Conservation (phyloP, 1,140 invertebrate genomes). For the Drosophila lacteicornis region DNA sequence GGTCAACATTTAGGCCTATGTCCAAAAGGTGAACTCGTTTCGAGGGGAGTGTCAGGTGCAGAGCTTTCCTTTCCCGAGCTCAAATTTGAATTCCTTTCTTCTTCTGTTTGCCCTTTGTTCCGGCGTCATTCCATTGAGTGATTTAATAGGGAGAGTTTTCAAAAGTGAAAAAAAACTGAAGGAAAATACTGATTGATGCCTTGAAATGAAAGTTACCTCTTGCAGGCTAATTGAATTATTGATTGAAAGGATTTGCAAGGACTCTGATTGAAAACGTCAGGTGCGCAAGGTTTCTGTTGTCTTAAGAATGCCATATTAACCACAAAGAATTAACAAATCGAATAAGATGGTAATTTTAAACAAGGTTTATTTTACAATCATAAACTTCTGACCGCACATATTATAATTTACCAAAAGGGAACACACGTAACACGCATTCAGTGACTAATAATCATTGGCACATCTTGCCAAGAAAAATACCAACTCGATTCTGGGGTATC, state of each 20-base stretch:
- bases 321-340: no score
- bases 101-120: constrained; percentile 10
- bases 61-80: constrained; percentile 3
- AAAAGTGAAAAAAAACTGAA: constrained; percentile 6
- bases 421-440: not conserved
- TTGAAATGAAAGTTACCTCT: constrained; percentile 17
- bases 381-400: not conserved
- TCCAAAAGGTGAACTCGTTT: constrained; percentile 41
- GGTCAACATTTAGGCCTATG: constrained; percentile 56
- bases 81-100: constrained; percentile 45
- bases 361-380: not conserved
- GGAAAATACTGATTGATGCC: constrained; percentile 37
- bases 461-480: constrained; percentile 16
- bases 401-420: not conserved
- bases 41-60: constrained; percentile 47
- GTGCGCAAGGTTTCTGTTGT: not conserved
- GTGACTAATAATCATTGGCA: constrained; percentile 18
- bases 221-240: constrained; percentile 36
- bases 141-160: constrained; percentile 33
- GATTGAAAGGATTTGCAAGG: constrained; percentile 1
- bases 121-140: constrained; percentile 31
- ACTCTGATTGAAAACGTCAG: not conserved
- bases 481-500: constrained; percentile 6
- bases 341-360: no score
- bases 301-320: not conserved